These are phyloP conservation scores for Microtus richardsoni DNA, from an alignment of 2,113 vertebrate genomes.

Conservation along the genomic window DNA sequence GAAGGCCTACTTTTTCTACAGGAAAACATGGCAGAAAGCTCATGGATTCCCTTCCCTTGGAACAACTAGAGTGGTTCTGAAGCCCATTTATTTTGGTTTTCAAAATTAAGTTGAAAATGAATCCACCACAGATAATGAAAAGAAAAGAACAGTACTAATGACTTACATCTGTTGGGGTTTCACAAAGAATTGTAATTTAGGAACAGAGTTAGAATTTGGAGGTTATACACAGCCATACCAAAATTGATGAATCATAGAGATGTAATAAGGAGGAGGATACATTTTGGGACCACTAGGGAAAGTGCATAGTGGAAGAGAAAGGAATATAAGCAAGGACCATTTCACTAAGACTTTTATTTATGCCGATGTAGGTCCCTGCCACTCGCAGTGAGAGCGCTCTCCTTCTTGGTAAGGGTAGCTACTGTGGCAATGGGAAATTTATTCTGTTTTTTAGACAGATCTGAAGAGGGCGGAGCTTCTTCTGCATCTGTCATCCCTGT, in stretches of 20 bases:
- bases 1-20: neutral
- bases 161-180: neutral
- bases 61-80: neutral
- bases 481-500: slow-evolving; percentile 9
- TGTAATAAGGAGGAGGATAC: neutral
- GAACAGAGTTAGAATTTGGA: neutral
- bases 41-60: neutral
- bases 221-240: neutral
- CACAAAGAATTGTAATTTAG: neutral
- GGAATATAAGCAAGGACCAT: neutral
- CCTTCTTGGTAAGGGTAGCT: no score
- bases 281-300: neutral
- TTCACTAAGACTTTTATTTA: neutral
- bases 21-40: neutral
- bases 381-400: neutral
- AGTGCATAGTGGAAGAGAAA: neutral
- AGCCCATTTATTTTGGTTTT: neutral
- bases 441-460: neutral
- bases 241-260: neutral
- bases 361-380: neutral
- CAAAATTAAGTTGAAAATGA: neutral
- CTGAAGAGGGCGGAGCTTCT: neutral
- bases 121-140: neutral
- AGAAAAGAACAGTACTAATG: neutral
- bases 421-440: neutral